Evolutionary conservation across 2,113 vertebrate species (phyloP).

Genomic region (Prunella himalayana): DNA sequence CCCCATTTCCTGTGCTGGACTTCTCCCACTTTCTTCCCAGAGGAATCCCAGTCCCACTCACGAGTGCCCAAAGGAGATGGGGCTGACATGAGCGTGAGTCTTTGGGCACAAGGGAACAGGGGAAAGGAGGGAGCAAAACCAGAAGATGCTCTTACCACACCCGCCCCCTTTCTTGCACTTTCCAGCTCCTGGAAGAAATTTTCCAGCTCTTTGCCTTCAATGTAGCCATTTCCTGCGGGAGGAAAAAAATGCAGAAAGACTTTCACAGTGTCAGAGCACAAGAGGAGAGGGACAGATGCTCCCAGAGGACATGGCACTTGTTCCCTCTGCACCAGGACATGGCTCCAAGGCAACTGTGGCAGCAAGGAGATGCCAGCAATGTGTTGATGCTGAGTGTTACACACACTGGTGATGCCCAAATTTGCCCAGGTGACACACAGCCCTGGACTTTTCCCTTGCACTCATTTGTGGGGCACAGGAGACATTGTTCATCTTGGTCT

Average conservation of each 20-base stretch:
- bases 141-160: constrained; percentile 82
- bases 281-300: not conserved
- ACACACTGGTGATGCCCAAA: not conserved
- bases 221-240: constrained; percentile 91
- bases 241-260: not conserved
- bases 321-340: accelerated
- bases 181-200: constrained; percentile 96
- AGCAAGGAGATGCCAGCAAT: accelerated
- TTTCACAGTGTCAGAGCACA: not conserved
- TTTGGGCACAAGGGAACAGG: not conserved
- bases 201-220: constrained; percentile 97
- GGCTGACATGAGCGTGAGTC: not conserved
- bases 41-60: not conserved
- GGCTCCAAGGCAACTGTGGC: not conserved
- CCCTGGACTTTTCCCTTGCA: not conserved
- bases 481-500: not conserved
- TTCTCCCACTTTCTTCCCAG: not conserved
- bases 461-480: not conserved
- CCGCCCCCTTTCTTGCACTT: constrained; percentile 85
- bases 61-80: not conserved
- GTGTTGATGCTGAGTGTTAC: not conserved
- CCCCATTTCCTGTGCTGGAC: accelerated
- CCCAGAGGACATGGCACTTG: accelerated
- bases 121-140: not conserved
- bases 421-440: not conserved